Percentiles rank a stretch among this genome's conserved stretches.
Conservation (phyloP, 2,888 invertebrate genomes). For the Cremastinae sp. region DNA sequence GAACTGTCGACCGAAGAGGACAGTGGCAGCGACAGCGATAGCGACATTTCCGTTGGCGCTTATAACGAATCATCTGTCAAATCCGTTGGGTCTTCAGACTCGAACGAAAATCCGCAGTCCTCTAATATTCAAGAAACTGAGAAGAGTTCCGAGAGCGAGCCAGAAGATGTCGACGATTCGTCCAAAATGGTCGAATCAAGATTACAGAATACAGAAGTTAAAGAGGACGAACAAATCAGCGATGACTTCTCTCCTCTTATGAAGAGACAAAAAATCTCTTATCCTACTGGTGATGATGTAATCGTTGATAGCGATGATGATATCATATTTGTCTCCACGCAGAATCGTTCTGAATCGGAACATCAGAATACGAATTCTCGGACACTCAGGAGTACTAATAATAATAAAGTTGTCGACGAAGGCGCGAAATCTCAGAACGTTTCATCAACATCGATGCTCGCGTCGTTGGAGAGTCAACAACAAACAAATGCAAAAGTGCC, state of each 20-base stretch:
- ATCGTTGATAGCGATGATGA: slow-evolving; percentile 62
- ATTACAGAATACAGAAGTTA: not conserved
- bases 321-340: slow-evolving; percentile 49
- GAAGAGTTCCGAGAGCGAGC: slow-evolving; percentile 27
- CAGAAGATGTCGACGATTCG: slow-evolving; percentile 12
- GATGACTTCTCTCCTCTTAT: slow-evolving; percentile 49
- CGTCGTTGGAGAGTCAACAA: not conserved
- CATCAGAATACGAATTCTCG: not conserved
- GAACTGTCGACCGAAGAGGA: slow-evolving; percentile 32
- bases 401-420: not conserved
- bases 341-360: slow-evolving; percentile 5
- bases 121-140: slow-evolving; percentile 55
- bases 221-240: not conserved
- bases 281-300: not conserved
- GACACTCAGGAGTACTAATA: not conserved
- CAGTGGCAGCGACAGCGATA: slow-evolving; percentile 63
- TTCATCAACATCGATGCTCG: not conserved
- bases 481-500: not conserved
- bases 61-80: slow-evolving; percentile 59
- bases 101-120: not conserved
- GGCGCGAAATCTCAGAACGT: not conserved
- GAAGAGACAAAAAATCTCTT: slow-evolving; percentile 53
- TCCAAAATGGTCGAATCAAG: slow-evolving; percentile 16
- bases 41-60: slow-evolving; percentile 76
- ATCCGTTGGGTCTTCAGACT: slow-evolving; percentile 24